Percentiles rank a stretch among this genome's conserved stretches.
phyloP scores from a whole-genome alignment of 2,888 invertebrate genomes.

The Nemotelus nigrinus region DNA sequence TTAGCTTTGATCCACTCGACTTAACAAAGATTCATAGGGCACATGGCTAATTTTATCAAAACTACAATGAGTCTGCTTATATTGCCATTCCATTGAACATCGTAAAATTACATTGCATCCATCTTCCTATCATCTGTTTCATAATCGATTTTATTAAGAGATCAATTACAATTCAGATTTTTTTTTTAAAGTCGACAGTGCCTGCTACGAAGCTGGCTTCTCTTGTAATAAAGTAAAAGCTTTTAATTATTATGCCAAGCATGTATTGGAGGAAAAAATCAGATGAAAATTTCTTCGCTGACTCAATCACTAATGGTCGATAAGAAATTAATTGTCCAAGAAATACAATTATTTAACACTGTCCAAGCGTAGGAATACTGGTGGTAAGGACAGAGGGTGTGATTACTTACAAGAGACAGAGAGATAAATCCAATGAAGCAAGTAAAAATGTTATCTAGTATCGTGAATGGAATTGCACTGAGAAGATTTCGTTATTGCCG shows the following conservation, averaged over 20 bases:
- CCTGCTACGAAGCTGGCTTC: no score
- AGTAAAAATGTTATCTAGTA: constrained; percentile 24
- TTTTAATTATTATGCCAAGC: constrained; percentile 20
- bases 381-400: background rate
- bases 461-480: constrained; percentile 15
- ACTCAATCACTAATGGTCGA: constrained; percentile 65
- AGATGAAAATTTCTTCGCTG: constrained; percentile 12
- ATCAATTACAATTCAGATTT: background rate
- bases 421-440: constrained; percentile 32
- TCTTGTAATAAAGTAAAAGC: background rate
- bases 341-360: constrained; percentile 63
- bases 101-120: no score
- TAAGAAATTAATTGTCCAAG: constrained; percentile 66
- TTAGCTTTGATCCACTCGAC: no score
- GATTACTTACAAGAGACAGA: background rate
- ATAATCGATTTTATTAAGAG: background rate
- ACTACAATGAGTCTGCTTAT: no score
- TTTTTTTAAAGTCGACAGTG: no score
- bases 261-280: constrained; percentile 18
- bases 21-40: no score
- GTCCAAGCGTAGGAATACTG: background rate
- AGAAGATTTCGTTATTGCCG: background rate
- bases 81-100: no score
- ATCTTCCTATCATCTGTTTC: background rate
- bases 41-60: no score